Evolutionary conservation across 1,140 invertebrate species (phyloP), one percentile per base, ranked within the genome.

Genomic region (Drosophila jambulina): DNA sequence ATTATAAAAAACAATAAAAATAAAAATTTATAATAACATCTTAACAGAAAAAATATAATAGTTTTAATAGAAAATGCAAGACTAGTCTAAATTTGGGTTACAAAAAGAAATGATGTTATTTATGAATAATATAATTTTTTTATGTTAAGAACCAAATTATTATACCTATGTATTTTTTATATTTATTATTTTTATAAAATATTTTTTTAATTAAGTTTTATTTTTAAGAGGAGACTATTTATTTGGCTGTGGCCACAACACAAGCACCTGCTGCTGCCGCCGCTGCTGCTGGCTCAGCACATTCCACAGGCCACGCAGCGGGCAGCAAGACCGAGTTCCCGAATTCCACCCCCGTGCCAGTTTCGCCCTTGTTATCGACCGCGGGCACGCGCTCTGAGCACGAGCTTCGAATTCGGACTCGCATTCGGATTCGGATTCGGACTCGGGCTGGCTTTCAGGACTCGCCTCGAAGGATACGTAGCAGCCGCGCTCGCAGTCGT

Each of bases 401-500:
- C 46, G 34, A 65, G 34, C 51, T 19, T 36, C 77, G 51, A 61
- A 29, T 40, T 57, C 65, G 45, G 29, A 40, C 17, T 57, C 51
- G 51, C 34, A 25, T 19, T n/a, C 51, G 27, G 17, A 56, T 32
- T 53, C 61, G 34, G 51, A 57, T 23, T 53, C 61, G 32, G 21
- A 54, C 8, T 57, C 38, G 42, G 15, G 1, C 15, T 46, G 23
- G 46, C 46, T 40, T 7, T 17, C 42, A 51, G 36, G 40, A 75
- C 19, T 45, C 36, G 49, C 49, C n/a, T 61, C 38, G 32, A 64
- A 74, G 62, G 80, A 62, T 38, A 83, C 78, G 72, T 75, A 64
- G 76, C 64, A 49, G 48, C 25, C 63, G 51, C 78, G 61, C 61
- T 88, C 76, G 84, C 84, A 87, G 84, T 87, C 85, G 84, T 88